phyloP scores from a whole-genome alignment of 2,113 vertebrate species.

The Suncus etruscus region DNA sequence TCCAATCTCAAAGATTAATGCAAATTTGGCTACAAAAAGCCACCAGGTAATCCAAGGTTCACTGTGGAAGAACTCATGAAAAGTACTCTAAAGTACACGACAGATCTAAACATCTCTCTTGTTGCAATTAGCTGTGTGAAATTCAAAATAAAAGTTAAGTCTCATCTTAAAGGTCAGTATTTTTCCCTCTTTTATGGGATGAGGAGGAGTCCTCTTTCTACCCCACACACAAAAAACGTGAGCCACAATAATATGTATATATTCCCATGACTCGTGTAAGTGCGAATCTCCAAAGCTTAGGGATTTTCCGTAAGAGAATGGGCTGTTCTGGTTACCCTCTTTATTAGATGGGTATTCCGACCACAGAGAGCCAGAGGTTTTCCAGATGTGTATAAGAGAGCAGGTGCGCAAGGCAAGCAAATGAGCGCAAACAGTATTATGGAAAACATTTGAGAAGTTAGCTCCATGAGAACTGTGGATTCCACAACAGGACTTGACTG shows the following conservation, averaged over 20 bases:
- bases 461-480: constrained; percentile 88
- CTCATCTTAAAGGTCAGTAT: constrained; percentile 84
- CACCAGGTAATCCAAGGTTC: constrained; percentile 83
- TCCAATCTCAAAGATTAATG: constrained; percentile 80
- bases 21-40: constrained; percentile 80
- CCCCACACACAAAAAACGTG: constrained; percentile 80
- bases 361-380: constrained; percentile 89
- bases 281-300: constrained; percentile 86
- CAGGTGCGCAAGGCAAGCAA: constrained; percentile 90
- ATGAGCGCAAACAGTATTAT: constrained; percentile 90
- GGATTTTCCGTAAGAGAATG: constrained; percentile 81
- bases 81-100: constrained; percentile 83
- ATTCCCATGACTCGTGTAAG: constrained; percentile 83
- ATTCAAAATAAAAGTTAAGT: constrained; percentile 84
- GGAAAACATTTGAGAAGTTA: constrained; percentile 89
- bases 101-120: constrained; percentile 84
- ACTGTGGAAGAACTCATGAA: constrained; percentile 79
- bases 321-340: constrained; percentile 84
- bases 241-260: constrained; percentile 84
- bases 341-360: constrained; percentile 85
- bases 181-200: constrained; percentile 73
- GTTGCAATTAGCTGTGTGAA: constrained; percentile 85
- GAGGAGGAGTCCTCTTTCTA: constrained; percentile 81
- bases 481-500: constrained; percentile 86
- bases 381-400: constrained; percentile 89